Evolutionary conservation across 2,113 vertebrate species (phyloP).

Genomic region (Pseudois nayaur): DNA sequence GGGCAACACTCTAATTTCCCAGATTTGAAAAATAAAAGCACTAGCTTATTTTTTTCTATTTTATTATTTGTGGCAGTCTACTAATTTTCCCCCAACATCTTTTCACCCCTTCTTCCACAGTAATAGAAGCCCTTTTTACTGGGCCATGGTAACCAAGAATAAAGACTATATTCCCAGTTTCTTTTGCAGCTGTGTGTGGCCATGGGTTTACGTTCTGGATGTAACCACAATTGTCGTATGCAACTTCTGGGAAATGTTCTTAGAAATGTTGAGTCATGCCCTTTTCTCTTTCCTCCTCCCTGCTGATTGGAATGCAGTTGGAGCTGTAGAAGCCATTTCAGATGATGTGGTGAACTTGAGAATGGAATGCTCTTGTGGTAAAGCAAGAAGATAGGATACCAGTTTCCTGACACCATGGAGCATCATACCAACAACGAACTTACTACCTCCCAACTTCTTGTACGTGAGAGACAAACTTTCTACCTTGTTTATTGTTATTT

Average conservation of each 20-base stretch:
- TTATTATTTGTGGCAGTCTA: neutral
- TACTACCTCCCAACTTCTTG: neutral
- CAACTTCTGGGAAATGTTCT: conserved; percentile 7
- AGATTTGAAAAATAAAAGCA: neutral
- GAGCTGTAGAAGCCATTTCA: neutral
- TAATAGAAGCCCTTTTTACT: neutral
- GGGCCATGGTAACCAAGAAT: neutral
- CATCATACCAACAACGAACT: neutral
- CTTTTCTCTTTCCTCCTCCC: neutral
- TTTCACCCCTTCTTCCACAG: neutral
- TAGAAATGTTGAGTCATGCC: neutral
- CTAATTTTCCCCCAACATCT: neutral
- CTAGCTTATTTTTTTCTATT: neutral
- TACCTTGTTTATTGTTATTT: conserved; percentile 17
- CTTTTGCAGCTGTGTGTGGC: neutral
- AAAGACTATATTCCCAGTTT: neutral
- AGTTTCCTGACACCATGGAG: neutral
- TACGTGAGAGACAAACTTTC: neutral
- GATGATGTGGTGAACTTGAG: neutral
- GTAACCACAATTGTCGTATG: neutral
- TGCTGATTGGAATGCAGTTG: neutral
- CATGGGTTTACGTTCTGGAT: neutral
- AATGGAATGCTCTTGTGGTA: neutral
- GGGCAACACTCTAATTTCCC: neutral
- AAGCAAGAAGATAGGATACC: neutral